These are phyloP conservation scores for Rissa tridactyla DNA, from an alignment of 2,113 vertebrate genomes.

Conservation along the genomic window DNA sequence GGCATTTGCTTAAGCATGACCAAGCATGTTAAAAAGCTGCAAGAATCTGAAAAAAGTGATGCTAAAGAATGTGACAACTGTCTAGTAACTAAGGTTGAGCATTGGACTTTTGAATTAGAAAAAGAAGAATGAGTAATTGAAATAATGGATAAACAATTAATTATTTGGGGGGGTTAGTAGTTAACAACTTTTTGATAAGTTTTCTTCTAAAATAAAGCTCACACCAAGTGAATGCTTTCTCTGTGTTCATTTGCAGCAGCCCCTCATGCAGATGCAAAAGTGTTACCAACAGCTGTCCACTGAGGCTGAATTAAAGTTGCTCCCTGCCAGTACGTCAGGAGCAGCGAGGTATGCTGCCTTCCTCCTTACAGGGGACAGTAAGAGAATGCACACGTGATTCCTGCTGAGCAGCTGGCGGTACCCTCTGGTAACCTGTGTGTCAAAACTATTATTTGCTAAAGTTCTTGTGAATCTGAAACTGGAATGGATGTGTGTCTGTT, in stretches of 20 bases:
- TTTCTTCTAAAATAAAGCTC: neutral
- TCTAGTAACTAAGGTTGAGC: neutral
- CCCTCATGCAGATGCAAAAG: neutral
- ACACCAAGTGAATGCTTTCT: neutral
- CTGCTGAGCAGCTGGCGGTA: neutral
- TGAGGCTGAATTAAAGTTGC: neutral
- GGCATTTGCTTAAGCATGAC: neutral
- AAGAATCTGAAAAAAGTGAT: neutral
- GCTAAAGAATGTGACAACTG: neutral
- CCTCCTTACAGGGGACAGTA: neutral
- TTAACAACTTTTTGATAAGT: neutral
- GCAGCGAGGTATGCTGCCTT: neutral
- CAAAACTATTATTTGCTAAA: neutral
- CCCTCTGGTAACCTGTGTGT: neutral
- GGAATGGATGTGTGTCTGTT: neutral
- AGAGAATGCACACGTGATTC: rapidly evolving
- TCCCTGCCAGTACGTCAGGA: neutral
- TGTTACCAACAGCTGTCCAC: neutral
- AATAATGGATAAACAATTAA: neutral
- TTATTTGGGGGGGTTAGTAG: too few species aligned
- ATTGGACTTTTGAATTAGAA: neutral
- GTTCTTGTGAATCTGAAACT: neutral
- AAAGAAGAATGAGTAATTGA: neutral
- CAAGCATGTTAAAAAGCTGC: neutral
- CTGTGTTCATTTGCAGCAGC: neutral